Base-by-base conservation (phyloP, 1,140 invertebrate species). In the Rhynchophorus ferrugineus region DNA sequence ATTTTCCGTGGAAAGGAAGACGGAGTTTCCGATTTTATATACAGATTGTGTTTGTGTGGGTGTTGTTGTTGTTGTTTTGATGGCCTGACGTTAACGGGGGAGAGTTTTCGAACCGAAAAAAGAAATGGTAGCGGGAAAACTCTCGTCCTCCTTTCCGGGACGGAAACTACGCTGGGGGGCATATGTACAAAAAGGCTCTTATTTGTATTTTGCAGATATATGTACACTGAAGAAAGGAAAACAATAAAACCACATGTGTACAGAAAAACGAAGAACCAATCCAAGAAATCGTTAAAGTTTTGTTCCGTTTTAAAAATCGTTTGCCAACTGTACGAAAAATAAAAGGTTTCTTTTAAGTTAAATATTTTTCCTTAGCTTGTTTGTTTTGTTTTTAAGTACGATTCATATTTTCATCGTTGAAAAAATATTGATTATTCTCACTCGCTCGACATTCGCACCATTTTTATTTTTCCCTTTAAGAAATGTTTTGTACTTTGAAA, bases 231-330 rank as follows among this genome's bases (percentile, higher is more conserved):
- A 38, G 48, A 48, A 52, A n/a, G 19, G 45, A 47, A 49, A 43
- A 46, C 17, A 42, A 59, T 59, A 60, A 60, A 60, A 60, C 58
- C 58, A 60, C 58, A 60, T 60, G 44, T 54, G 57, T 17, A 49
- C 39, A 29, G 22, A 46, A 33, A 33, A 49, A 41, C 14, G 9
- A 52, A 24, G n/a, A n/a, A n/a, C 38, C 9, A 42, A 8, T 44
- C 46, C 37, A 54, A 49, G 39, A n/a, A n/a, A n/a, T n/a, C n/a
- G n/a, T n/a, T n/a, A n/a, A n/a, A n/a, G n/a, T n/a, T n/a, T n/a
- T 16, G 34, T 41, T 41, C 9, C 7, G 9, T 44, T 48, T 52
- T 21, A 19, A 29, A 29, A 29, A 6, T 29, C 41, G 17, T 24
- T 20, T 29, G 37, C 43, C 42, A 52, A 48, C 44, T 52, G 21